These are phyloP conservation scores for Drymonia ruficornis DNA, from an alignment of 2,888 invertebrate genomes.

Conservation along the genomic window DNA sequence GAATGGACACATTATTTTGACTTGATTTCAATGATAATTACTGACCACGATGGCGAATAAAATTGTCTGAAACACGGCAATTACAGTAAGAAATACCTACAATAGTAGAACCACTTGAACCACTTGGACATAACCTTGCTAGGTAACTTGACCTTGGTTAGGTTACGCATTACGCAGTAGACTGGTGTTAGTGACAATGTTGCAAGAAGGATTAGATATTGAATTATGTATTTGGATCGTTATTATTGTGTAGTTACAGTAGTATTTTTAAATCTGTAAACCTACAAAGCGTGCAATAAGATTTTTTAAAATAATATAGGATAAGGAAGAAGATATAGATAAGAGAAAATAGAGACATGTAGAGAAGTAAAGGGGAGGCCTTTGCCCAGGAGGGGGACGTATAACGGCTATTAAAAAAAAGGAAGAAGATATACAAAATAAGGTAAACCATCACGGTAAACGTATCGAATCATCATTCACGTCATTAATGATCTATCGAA, in stretches of 20 bases:
- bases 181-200: neutral
- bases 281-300: no score
- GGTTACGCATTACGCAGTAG: neutral
- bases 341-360: no score
- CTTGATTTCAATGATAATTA: neutral
- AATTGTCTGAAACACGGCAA: neutral
- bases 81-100: no score
- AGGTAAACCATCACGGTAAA: neutral
- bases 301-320: no score
- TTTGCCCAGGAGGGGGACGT: no score
- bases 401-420: no score
- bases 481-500: neutral
- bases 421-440: no score
- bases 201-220: neutral
- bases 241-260: no score
- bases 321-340: no score
- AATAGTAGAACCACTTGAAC: neutral
- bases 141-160: conserved; percentile 1
- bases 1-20: neutral
- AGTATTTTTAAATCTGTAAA: no score
- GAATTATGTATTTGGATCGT: neutral
- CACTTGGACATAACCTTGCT: conserved; percentile 1
- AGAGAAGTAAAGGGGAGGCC: no score
- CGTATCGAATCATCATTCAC: neutral
- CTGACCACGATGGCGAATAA: neutral